phyloP scores from a whole-genome alignment of 2,888 invertebrate species.

The Chromoteleia sp. region DNA sequence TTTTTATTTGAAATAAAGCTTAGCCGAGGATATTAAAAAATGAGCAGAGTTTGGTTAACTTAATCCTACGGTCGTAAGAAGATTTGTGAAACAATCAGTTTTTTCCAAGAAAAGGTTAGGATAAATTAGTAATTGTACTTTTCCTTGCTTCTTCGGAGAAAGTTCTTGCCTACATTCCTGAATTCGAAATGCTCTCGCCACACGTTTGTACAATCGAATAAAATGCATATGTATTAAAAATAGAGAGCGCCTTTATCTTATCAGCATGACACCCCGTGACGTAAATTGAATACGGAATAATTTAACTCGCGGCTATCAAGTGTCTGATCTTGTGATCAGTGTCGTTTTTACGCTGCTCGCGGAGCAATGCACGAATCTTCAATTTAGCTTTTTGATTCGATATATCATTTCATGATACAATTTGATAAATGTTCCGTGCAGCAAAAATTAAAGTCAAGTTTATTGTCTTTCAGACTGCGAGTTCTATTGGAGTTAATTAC shows the following conservation, averaged over 20 bases:
- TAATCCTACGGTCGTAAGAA: conserved; percentile 7
- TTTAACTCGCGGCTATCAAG: conserved; percentile 52
- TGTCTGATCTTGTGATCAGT: conserved; percentile 51
- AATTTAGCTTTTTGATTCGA: conserved; percentile 27
- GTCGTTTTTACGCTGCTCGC: conserved; percentile 30
- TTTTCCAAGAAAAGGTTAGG: conserved; percentile 2
- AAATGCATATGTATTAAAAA: conserved; percentile 44
- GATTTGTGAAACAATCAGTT: conserved; percentile 11
- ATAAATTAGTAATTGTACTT: conserved; percentile 16
- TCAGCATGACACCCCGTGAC: conserved; percentile 31
- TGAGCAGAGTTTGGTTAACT: neutral
- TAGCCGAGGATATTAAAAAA: conserved; percentile 11
- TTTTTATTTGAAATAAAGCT: neutral
- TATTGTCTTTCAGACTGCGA: neutral
- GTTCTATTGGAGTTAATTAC: neutral
- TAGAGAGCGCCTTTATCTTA: conserved; percentile 51
- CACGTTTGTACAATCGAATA: conserved; percentile 18
- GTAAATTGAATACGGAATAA: conserved; percentile 53
- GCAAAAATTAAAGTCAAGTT: conserved; percentile 15
- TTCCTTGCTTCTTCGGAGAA: neutral
- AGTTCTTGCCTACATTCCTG: conserved; percentile 21
- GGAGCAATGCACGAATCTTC: conserved; percentile 35
- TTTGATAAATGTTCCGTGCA: conserved; percentile 20
- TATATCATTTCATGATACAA: conserved; percentile 29
- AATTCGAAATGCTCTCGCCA: neutral